A percentile compares a stretch with the other conserved stretches of the same genome.
Evolutionary conservation across 1,140 invertebrate genomes (phyloP).

Genomic region (Caenorhabditis inopinata): DNA sequence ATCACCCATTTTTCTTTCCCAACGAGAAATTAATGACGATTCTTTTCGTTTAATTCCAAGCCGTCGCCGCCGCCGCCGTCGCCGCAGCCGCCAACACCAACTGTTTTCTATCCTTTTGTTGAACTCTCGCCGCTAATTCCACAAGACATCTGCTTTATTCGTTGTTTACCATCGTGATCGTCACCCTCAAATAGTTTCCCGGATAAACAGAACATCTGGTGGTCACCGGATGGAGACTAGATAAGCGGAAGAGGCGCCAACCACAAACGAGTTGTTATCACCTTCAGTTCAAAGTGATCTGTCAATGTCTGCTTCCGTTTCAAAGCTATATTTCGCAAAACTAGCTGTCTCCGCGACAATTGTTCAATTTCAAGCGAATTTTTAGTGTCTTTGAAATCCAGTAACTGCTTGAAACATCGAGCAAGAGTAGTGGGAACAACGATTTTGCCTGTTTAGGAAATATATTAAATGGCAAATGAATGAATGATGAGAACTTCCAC

Average conservation of each 20-base stretch:
- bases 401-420: too few species aligned
- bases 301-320: not conserved
- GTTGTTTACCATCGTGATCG: constrained; percentile 3
- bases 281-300: not conserved
- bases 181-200: not conserved
- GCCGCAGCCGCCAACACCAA: not conserved
- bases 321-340: too few species aligned
- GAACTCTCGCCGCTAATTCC: not conserved
- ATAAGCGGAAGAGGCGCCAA: too few species aligned
- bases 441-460: too few species aligned
- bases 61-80: not conserved
- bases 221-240: not conserved
- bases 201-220: not conserved
- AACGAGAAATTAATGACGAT: constrained; percentile 29
- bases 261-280: constrained; percentile 6
- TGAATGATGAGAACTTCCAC: too few species aligned
- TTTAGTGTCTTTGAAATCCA: too few species aligned
- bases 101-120: not conserved
- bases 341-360: too few species aligned
- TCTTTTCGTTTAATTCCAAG: constrained; percentile 8
- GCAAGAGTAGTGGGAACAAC: too few species aligned
- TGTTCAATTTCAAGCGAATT: too few species aligned
- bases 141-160: constrained; percentile 7
- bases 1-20: constrained; percentile 17
- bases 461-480: too few species aligned